A percentile compares a stretch with the other conserved stretches of the same genome.
Evolutionary conservation across 2,888 invertebrate species (phyloP).

Genomic region (Xylocampa areola): DNA sequence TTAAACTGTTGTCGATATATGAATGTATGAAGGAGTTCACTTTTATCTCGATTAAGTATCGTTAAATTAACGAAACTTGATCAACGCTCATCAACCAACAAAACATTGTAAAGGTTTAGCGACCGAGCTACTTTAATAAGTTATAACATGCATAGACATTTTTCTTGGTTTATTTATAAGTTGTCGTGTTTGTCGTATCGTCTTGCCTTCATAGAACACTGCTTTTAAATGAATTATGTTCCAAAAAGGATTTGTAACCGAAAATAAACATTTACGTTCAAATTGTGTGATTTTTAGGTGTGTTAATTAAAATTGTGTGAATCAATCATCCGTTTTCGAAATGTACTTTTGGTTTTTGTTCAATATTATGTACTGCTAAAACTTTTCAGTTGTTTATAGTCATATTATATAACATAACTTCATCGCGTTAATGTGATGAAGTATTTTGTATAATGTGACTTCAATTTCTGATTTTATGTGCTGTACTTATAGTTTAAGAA

Average conservation of each 20-base stretch:
- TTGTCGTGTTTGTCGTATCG: conserved; percentile 1
- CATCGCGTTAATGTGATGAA: neutral
- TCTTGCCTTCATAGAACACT: conserved; percentile 42
- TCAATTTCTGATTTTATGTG: conserved; percentile 9
- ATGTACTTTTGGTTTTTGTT: conserved; percentile 16
- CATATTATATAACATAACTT: conserved; percentile 14
- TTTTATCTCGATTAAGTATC: no score
- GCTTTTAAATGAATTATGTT: conserved; percentile 36
- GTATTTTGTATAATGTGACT: conserved; percentile 22
- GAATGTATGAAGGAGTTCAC: no score
- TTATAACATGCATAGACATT: no score
- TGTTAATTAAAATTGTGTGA: conserved; percentile 40
- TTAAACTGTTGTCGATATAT: no score
- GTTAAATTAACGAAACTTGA: no score
- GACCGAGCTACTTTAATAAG: no score
- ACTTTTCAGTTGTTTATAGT: conserved; percentile 7
- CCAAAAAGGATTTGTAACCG: conserved; percentile 39
- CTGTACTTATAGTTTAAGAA: conserved; percentile 36
- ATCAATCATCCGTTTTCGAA: conserved; percentile 23
- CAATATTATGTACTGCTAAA: conserved; percentile 20
- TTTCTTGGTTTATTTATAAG: no score
- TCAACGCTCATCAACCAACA: no score
- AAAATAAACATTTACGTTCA: conserved; percentile 42
- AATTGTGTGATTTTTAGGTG: conserved; percentile 25
- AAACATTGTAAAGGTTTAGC: no score